Base-by-base conservation (phyloP, 37 sponge, comb jelly and placozoan genomes). In the Cliona cf. orientalis region DNA sequence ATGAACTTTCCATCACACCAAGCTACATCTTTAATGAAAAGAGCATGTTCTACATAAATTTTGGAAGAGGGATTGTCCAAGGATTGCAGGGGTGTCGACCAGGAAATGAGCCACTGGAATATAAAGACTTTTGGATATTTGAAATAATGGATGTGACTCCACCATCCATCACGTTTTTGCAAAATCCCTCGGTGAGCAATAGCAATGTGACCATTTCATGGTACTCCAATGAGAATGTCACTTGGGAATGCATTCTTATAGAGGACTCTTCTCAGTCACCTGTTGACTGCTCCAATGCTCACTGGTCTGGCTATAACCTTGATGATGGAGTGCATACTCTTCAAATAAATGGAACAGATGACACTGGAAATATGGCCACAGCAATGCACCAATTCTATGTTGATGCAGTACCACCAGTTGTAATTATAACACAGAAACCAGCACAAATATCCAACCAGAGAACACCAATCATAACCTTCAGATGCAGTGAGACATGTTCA, bases 131-230 rank as follows among this genome's bases (percentile, higher is more conserved):
- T n/a, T 80, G 81, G 81, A 70, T 28, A 1, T 80, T 80, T 70
- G 81, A 80, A 58, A 80, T 71, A 14, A 14, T 69, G 34, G 81
- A 80, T 57, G 61, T 80, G 1, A 80, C 81, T 57, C 81, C 81
- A 37, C 81, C 81, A 32, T 36, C 9, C 26, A 57, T 80, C 22
- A 9, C 5, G 5, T 80, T 80, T 38, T 1, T 58, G 9, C 7
- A 1, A 1, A 80, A 69, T 33, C 71, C 81, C 1, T 38, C 59
- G 28, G 25, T 69, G 60, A 80, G 42, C 61, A 80, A 80, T 36
- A 11, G 28, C 33, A 80, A 70, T 37, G 31, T 80, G 17, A 58
- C 81, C 12, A 32, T 80, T 37, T 44, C 66, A 1, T 78, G 66
- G 79, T 49, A 5, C 22, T 66, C 67, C 32, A 66, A 78, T 78